Evolutionary conservation across 2,113 vertebrate species (phyloP), one percentile per base, ranked within the genome.

Genomic region (Grus americana): DNA sequence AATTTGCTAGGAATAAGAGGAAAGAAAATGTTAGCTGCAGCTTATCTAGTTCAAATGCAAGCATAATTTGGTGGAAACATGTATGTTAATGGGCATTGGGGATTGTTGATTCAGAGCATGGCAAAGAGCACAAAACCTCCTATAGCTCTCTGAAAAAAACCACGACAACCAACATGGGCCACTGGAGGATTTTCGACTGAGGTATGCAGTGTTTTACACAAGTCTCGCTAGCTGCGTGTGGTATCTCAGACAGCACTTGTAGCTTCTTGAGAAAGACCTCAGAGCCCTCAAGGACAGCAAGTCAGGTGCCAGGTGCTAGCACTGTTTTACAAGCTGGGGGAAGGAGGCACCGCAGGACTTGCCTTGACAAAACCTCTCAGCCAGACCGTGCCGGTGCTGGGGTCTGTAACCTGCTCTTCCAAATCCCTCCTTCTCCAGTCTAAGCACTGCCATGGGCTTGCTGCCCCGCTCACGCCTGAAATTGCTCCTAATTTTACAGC

Each of bases 311-410:
- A 47, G 23, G 15, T 23, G 30, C 22, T 58, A 36, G 20, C 30
- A 44, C 44, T 61, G 27, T 46, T 59, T 62, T 70, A 73, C 50
- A 63, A 44, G 18, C 27, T 0, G 0, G 26, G 26, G 24, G 27
- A 83, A 86, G 40, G 63, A 88, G 15, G 3, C 10, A 27, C 8
- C 3, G 0, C 50, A 57, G 16, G 32, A 70, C 24, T 42, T 68
- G 42, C 14, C 55, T 75, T 67, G n/a, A 49, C 23, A 42, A 87
- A 85, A 32, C 21, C 47, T 44, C 65, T 89, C 71, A 65, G 36
- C 10, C 0, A 0, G 40, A 63, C 13, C 3, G 17, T 66, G 22
- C 9, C 1, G 0, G 11, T 20, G 11, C 32, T 80, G 29, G 6
- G 23, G 9, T 62, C 74, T 65, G 49, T 55, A 87, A 52, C 36